Conservation (phyloP, 2,888 invertebrate genomes). For the Serrognathus titanus region DNA sequence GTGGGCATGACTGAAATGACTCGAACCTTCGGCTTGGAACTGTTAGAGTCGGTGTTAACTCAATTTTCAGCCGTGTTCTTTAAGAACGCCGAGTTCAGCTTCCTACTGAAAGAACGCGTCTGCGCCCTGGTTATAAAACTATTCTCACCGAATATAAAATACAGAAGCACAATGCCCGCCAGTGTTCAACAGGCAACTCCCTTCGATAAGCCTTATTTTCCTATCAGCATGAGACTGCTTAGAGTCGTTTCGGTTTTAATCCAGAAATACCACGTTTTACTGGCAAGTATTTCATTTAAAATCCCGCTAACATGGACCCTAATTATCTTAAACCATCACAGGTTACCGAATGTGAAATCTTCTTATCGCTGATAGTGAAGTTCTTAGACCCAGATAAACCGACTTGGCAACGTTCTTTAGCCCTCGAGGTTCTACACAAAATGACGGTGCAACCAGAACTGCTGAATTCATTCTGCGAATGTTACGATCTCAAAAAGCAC, state of each 20-base stretch:
- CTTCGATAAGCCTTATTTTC: conserved; percentile 91
- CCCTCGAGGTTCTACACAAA: conserved; percentile 93
- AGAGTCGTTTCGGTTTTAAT: conserved; percentile 90
- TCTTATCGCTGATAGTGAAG: conserved; percentile 92
- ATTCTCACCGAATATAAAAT: conserved; percentile 98
- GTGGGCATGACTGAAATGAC: conserved; percentile 97
- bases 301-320: background rate
- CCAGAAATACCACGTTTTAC: conserved; percentile 84
- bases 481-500: conserved; percentile 93
- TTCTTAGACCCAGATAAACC: conserved; percentile 97
- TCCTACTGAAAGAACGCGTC: conserved; percentile 92
- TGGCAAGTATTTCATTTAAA: conserved; percentile 59
- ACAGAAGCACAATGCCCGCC: conserved; percentile 59
- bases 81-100: conserved; percentile 91
- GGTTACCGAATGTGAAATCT: conserved; percentile 98
- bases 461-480: conserved; percentile 87
- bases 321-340: conserved; percentile 41
- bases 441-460: conserved; percentile 87
- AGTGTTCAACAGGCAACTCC: conserved; percentile 62
- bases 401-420: conserved; percentile 92
- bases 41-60: conserved; percentile 88
- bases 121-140: conserved; percentile 97
- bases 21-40: conserved; percentile 91
- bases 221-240: conserved; percentile 91
- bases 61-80: conserved; percentile 83